Evolutionary conservation across 2,888 invertebrate genomes (phyloP), one percentile per base, ranked within the genome.

Genomic region (Thumatha senex): DNA sequence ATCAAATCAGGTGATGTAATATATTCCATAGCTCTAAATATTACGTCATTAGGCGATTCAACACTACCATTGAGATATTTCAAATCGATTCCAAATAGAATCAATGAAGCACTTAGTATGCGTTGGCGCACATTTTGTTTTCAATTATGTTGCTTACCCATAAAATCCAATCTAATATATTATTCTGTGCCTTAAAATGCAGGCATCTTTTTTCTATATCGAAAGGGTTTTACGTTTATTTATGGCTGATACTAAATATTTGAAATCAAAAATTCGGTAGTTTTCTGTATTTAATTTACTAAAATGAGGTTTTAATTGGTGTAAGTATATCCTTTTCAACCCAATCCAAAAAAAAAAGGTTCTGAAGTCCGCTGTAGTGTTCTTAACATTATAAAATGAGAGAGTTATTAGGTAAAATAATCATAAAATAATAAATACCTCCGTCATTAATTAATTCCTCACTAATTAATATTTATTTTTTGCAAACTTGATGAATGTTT

Each of bases 61-160:
- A 42, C 43, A 59, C 56, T 57, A 60, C 56, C 56, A 62, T 61
- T 60, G 56, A 60, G 61, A 68, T 61, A 67, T 64, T 65, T 65
- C 56, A 59, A 67, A 72, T 69, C 63, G 58, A 73, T 64, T 68
- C 70, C 63, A 75, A 75, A 61, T 72, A 48, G 45, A 58, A 59
- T 53, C 58, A 84, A 86, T 83, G 65, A 78, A 72, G 74, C 64
- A 57, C 65, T 86, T 77, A 64, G 68, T 80, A 85, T 84, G 82
- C 84, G 74, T 57, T 15, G 56, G 65, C 74, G 76, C 72, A 69
- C 66, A 65, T 75, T 67, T 70, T 67, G 73, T 70, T 69, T 65
- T 65, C 63, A 66, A 72, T 66, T 61, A 66, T 58, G 56, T 64
- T 58, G 47, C 58, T 62, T 73, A 73, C 74, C 69, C 69, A 72